Base-by-base conservation (phyloP, 2,888 invertebrate genomes). In the Saturnia pavonia region DNA sequence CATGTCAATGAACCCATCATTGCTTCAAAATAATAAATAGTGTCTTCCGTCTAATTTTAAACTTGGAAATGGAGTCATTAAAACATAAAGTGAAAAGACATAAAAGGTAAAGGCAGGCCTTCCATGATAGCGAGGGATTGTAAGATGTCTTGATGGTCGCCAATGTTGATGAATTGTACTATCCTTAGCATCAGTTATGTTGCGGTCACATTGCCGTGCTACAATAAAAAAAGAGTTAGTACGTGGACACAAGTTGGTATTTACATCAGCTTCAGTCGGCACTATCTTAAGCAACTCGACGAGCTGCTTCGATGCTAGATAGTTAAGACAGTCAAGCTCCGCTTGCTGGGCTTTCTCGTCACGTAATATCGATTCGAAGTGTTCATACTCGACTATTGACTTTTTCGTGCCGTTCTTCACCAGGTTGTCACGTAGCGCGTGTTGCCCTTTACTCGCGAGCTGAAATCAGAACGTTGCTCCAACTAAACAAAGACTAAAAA, bases 321-420 rank as follows among this genome's bases (percentile, higher is more conserved):
- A 92, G 83, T 93, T 94, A 40, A 94, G 86, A 74, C 94, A 94
- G 76, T 94, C 91, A 63, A 94, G 89, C 77, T 95, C 95, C 0
- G 87, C 85, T 48, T 91, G 91, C 73, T 95, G 95, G 12, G 91
- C 89, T 12, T 91, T 88, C 71, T 94, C 91, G 71, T 95, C 95
- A 0, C 94, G 86, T 7, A 94, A 85, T 71, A 94, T 93, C 25
- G 92, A 87, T 66, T 94, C 88, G 67, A 96, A 78, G 1, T 95
- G 89, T 65, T 93, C 94, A 72, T 94, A 94, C 70, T 96, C 91
- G 42, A 94, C 90, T 34, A 92, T 90, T 14, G 94, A 92, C 72
- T 94, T 87, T 43, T 88, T 85, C 0, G 92, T 92, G 68, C 95
- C 95, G 66, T 86, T 89, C 76, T 94, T 94, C 16, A 89, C 87